Base-by-base conservation (phyloP, 2,888 invertebrate genomes). In the Norana najaformis region DNA sequence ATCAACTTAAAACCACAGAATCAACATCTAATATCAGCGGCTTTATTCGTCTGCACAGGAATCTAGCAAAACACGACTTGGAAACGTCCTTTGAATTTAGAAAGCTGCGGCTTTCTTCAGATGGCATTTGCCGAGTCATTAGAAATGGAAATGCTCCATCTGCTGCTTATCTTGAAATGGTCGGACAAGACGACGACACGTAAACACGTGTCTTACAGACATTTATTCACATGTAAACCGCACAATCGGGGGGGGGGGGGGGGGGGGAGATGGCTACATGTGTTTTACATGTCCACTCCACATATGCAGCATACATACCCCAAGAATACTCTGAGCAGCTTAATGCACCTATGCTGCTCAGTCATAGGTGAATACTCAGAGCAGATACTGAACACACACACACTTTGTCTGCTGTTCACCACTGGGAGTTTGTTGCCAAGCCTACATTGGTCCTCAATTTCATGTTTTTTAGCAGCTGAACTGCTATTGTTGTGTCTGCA, bases 21-120 rank as follows among this genome's bases (percentile, higher is more conserved):
- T 69, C 69, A 69, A 69, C 69, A n/a, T 69, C 69, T n/a, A 69
- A 69, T 69, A 69, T 69, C 69, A 69, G n/a, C n/a, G 69, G 69
- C 69, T 69, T 69, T 69, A 69, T 69, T 69, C 69, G 69, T 69
- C 69, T 30, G 69, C n/a, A n/a, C 69, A 11, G 69, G 69, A 69
- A 30, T n/a, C 69, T n/a, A n/a, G 69, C 8, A n/a, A 69, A 16
- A 8, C 69, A 69, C 69, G 69, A 69, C 69, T 69, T 69, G 69
- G 3, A 69, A 69, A 69, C n/a, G 69, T n/a, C 69, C 30, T 69
- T n/a, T 69, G 69, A 69, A 69, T 69, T 69, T 0, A 69, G n/a
- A n/a, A 69, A 69, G 69, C 69, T n/a, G 30, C n/a, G 69, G 69
- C 69, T n/a, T 69, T 69, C 69, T 69, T 69, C n/a, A 69, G 69